A percentile compares a stretch with the other conserved stretches of the same genome.
Conservation (phyloP, 2,888 invertebrate species). For the Cosmia pyralina region DNA sequence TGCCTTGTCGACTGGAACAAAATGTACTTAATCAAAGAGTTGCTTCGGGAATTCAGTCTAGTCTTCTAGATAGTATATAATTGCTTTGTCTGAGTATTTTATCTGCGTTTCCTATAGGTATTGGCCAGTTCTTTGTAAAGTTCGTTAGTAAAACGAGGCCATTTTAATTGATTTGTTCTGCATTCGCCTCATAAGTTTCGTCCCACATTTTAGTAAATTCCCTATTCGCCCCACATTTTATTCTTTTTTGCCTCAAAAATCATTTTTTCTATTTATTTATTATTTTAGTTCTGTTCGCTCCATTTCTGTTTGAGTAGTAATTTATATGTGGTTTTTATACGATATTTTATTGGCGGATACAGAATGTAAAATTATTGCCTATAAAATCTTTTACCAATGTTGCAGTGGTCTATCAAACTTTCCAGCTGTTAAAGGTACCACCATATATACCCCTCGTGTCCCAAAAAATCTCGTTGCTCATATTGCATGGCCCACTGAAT, state of each 20-base stretch:
- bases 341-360: too few species aligned
- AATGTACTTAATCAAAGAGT: conserved; percentile 65
- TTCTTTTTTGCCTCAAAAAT: background rate
- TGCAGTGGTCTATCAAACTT: background rate
- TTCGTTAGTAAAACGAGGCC: conserved; percentile 44
- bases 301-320: too few species aligned
- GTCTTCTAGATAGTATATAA: conserved; percentile 55
- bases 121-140: conserved; percentile 58
- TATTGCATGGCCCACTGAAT: conserved; percentile 25
- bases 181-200: background rate
- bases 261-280: background rate
- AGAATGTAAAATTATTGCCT: background rate
- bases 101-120: conserved; percentile 54
- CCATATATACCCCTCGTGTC: background rate
- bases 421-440: background rate
- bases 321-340: background rate
- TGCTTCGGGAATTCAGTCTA: conserved; percentile 49
- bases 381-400: background rate
- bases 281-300: background rate
- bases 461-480: conserved; percentile 13
- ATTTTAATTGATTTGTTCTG: conserved; percentile 22
- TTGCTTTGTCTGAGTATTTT: conserved; percentile 65
- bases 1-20: conserved; percentile 53
- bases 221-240: background rate
- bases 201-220: too few species aligned